Percentiles rank a stretch among this genome's conserved stretches.
Evolutionary conservation across 2,113 vertebrate species (phyloP).

Genomic region (Turnix velox): DNA sequence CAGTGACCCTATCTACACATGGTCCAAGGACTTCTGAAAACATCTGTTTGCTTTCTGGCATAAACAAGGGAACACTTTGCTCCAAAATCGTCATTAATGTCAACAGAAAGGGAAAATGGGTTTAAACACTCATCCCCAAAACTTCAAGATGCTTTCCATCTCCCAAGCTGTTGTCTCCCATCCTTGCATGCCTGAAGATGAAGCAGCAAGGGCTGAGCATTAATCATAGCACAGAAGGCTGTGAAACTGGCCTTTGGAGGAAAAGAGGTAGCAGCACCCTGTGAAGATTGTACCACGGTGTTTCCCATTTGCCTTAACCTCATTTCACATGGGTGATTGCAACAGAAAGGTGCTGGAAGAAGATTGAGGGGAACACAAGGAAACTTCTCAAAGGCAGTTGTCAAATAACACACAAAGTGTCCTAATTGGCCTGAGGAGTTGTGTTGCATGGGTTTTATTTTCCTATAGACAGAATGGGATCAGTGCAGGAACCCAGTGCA

Average conservation of each 20-base stretch:
- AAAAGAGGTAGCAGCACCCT: not conserved
- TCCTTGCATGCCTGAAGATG: not conserved
- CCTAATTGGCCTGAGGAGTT: not conserved
- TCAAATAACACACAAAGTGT: not conserved
- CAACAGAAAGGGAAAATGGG: not conserved
- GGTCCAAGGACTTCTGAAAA: not conserved
- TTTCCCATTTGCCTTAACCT: not conserved
- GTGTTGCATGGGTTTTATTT: not conserved
- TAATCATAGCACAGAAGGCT: not conserved
- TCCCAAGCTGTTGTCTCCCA: not conserved
- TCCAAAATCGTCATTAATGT: not conserved
- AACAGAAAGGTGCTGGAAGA: not conserved
- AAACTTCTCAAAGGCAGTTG: not conserved
- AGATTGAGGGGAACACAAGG: not conserved
- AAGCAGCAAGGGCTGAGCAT: not conserved
- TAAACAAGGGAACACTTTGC: not conserved
- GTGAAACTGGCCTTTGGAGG: not conserved
- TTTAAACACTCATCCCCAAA: not conserved
- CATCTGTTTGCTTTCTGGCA: not conserved
- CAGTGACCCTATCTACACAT: no score
- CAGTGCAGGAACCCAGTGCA: not conserved
- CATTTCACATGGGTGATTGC: not conserved
- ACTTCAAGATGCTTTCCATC: not conserved
- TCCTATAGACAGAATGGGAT: not conserved
- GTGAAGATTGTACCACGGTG: not conserved